Base-by-base conservation (phyloP, 1,140 invertebrate genomes). In the Magallana angulata region DNA sequence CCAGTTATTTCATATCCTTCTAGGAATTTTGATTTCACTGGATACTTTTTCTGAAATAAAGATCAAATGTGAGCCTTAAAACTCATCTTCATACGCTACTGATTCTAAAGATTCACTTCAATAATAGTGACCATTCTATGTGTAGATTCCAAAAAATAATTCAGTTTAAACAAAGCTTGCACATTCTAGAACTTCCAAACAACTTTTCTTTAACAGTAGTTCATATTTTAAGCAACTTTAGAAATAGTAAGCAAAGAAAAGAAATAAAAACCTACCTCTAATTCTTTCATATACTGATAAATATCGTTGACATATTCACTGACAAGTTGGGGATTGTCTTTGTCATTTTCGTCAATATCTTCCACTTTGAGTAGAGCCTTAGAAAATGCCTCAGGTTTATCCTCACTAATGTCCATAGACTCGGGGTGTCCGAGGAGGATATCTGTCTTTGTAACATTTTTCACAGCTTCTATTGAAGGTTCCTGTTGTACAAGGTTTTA, bases 281-380 rank as follows among this genome's bases (percentile, higher is more conserved):
- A 93, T 36, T 96, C 93, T 90, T 96, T 96, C 91, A 98, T 95
- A 94, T 98, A 98, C 14, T 95, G 93, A 92, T 97, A 98, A 93
- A 99, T 98, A 89, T 98, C 97, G 89, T 97, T 97, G 81, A 97
- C 97, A 93, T 98, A 98, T 89, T 97, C 96, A 56, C 96, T 96
- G 92, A 98, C 97, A 88, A 98, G 95, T 91, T 97, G 96, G 7
- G 97, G 97, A 93, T 98, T 97, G 76, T 96, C 96, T 84, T 94
- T 95, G 91, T 97, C 97, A 89, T 97, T 96, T 91, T 96, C 96
- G 94, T 98, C 98, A 91, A 97, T 97, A 91, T 97, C 96, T 86
- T 95, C 93, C 36, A 96, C 93, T 86, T 90, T 91, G 12, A 92
- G 64, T 24, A 92, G 36, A 24, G 88, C 92, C 89, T 90, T 90